Base-by-base conservation (phyloP, 2,113 vertebrate genomes). In the Rhabdomys dilectus region DNA sequence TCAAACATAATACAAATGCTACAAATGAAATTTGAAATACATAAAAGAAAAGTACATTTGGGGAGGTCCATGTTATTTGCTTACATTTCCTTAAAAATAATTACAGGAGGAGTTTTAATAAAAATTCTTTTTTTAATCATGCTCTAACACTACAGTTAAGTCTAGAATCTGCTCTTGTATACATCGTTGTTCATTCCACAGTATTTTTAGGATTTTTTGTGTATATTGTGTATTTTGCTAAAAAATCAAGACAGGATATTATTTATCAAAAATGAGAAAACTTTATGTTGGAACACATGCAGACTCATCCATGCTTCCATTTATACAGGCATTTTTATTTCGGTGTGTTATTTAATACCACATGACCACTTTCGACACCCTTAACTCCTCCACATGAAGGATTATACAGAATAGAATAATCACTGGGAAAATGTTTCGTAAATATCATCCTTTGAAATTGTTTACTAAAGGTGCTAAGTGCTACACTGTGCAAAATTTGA, bases 1-100 rank as follows among this genome's bases (percentile, higher is more conserved):
- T 51, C 36, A 88, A 94, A 96, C 56, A 64, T 3, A 80, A 16
- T 92, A 5, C 93, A 91, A 94, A 95, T 91, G 70, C 16, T 89
- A 70, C 45, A 53, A 84, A 89, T 24, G 17, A 93, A 90, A 95
- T 94, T 58, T 93, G 91, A 94, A 58, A 64, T 88, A 66, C 1
- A 72, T 95, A 80, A 94, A 92, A 84, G 45, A 70, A 87, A 88
- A 82, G n/a, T 58, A 34, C 0, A 88, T 78, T 78, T 39, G 19
- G 17, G 45, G 39, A 9, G 53, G 31, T 26, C 31, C 17, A 31
- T 87, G 22, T 78, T 51, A 93, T 85, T 93, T 96, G 34, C 3
- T 93, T 21, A 62, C 68, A 82, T 84, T 94, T 68, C 73, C 31
- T 89, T 94, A 88, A 66, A 94, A 72, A 36, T 21, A 66, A 85